These are phyloP conservation scores for Tetramorium parvispinum DNA, from an alignment of 1,140 invertebrate genomes.

Conservation along the genomic window DNA sequence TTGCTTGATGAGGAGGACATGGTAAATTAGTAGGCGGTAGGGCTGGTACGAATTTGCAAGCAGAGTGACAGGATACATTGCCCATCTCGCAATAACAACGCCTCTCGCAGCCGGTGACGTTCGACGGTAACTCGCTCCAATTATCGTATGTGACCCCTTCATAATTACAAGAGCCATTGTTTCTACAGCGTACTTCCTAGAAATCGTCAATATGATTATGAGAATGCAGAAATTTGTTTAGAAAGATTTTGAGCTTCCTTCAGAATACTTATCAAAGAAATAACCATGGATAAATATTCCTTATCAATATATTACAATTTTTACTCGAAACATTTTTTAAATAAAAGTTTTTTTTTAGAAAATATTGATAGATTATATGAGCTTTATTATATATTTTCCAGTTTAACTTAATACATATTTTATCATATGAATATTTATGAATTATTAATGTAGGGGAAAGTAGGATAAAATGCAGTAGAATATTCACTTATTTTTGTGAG, in stretches of 20 bases:
- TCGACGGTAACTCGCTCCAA: constrained; percentile 86
- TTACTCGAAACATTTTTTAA: background rate
- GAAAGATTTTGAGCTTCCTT: background rate
- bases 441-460: no score
- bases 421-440: no score
- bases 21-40: constrained; percentile 90
- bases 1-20: constrained; percentile 89
- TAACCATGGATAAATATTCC: background rate
- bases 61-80: constrained; percentile 92
- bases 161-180: constrained; percentile 92
- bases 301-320: background rate
- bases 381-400: no score
- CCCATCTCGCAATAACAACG: constrained; percentile 95
- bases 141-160: constrained; percentile 88
- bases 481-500: no score
- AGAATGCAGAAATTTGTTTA: background rate
- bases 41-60: constrained; percentile 91
- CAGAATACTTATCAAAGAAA: background rate
- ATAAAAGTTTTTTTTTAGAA: no score
- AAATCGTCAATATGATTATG: background rate
- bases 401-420: no score
- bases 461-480: no score
- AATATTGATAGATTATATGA: no score
- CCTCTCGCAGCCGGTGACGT: constrained; percentile 92
- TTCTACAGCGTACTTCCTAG: constrained; percentile 90